phyloP scores from a whole-genome alignment of 2,797 vertebrate genomes.

The Brotula barbata region DNA sequence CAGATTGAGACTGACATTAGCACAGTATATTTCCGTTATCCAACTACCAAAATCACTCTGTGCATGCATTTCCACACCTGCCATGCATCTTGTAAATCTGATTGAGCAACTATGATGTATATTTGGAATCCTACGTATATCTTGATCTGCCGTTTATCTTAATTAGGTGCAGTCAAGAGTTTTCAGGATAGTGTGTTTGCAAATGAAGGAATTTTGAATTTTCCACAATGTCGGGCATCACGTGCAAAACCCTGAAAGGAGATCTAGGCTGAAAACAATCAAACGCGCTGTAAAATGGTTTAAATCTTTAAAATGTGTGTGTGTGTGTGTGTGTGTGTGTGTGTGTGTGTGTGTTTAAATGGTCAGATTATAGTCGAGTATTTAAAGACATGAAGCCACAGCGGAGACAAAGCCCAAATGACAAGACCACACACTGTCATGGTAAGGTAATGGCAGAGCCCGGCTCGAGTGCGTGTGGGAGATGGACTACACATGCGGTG shows the following conservation, averaged over 20 bases:
- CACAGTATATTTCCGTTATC: no score
- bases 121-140: no score
- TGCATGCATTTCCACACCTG: no score
- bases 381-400: conserved; percentile 65
- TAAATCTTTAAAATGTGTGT: conserved; percentile 24
- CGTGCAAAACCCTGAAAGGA: conserved; percentile 4
- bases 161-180: no score
- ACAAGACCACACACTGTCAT: conserved; percentile 67
- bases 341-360: conserved; percentile 50
- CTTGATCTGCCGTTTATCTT: no score
- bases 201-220: no score
- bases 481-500: conserved; percentile 5
- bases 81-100: no score
- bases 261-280: conserved; percentile 21
- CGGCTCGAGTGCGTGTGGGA: neutral
- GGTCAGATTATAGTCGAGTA: conserved; percentile 59
- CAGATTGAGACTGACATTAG: no score
- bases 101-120: no score
- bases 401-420: conserved; percentile 60
- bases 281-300: conserved; percentile 26
- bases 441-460: conserved; percentile 26
- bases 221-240: no score
- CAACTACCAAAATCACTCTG: no score
- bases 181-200: no score
- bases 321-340: neutral